Evolutionary conservation across 2,888 invertebrate genomes (phyloP).

Genomic region (Mesoligia furuncula): DNA sequence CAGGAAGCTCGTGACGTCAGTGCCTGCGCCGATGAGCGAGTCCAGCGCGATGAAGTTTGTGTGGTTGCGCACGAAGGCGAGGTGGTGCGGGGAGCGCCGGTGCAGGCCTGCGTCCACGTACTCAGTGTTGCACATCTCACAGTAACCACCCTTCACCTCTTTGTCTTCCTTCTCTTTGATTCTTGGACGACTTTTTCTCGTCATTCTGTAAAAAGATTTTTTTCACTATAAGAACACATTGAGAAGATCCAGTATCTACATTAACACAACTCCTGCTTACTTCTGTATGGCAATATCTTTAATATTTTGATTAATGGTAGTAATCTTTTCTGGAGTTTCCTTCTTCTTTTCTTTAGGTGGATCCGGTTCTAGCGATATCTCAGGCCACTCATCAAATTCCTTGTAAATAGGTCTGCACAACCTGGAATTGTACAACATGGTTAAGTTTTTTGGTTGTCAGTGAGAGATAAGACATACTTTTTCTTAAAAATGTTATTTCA

Average conservation of each 20-base stretch:
- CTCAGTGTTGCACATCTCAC: slow-evolving; percentile 95
- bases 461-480: slow-evolving; percentile 63
- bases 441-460: slow-evolving; percentile 31
- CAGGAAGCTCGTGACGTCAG: slow-evolving; percentile 93
- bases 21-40: slow-evolving; percentile 92
- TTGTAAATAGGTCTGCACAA: slow-evolving; percentile 91
- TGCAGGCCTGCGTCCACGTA: slow-evolving; percentile 93
- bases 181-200: slow-evolving; percentile 87
- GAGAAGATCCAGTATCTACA: slow-evolving; percentile 14
- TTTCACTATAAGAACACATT: slow-evolving; percentile 41
- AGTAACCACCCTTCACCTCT: slow-evolving; percentile 92
- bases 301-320: slow-evolving; percentile 70
- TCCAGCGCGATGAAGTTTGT: slow-evolving; percentile 94
- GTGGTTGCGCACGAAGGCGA: slow-evolving; percentile 93
- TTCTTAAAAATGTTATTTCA: slow-evolving; percentile 76
- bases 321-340: slow-evolving; percentile 75
- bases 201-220: slow-evolving; percentile 86
- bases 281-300: slow-evolving; percentile 74
- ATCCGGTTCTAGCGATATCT: slow-evolving; percentile 86
- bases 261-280: slow-evolving; percentile 71
- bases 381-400: slow-evolving; percentile 92
- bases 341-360: slow-evolving; percentile 82
- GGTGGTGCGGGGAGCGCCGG: slow-evolving; percentile 93
- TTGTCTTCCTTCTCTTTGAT: slow-evolving; percentile 86
- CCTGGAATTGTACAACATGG: slow-evolving; percentile 76